phyloP scores from a whole-genome alignment of 2,113 vertebrate species.

The Forbesichthys papilliferus region DNA sequence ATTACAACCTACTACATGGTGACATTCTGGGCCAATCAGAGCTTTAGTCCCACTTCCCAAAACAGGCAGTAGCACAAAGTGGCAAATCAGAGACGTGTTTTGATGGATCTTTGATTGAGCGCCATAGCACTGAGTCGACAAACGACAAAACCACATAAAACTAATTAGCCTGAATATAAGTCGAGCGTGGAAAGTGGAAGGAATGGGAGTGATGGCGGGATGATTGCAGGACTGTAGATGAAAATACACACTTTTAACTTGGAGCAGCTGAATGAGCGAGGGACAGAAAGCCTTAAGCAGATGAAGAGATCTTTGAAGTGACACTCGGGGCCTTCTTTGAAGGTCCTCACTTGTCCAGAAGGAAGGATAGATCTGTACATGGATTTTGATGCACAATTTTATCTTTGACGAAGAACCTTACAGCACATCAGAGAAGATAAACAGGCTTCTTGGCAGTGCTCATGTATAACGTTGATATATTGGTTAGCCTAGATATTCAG shows the following conservation, averaged over 20 bases:
- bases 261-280: constrained; percentile 28
- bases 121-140: constrained; percentile 40
- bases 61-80: constrained; percentile 12
- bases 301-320: constrained; percentile 67
- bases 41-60: not conserved
- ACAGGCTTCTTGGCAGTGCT: constrained; percentile 3
- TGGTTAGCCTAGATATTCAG: not conserved
- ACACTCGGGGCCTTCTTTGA: constrained; percentile 59
- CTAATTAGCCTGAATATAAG: constrained; percentile 41
- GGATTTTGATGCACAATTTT: constrained; percentile 45
- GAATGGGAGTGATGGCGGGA: constrained; percentile 11
- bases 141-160: constrained; percentile 24
- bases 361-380: constrained; percentile 27
- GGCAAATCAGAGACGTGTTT: constrained; percentile 24
- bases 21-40: constrained; percentile 10
- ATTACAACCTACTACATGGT: not conserved
- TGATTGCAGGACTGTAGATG: constrained; percentile 47
- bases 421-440: constrained; percentile 10
- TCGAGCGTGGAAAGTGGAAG: constrained; percentile 21
- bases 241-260: constrained; percentile 57
- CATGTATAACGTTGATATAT: not conserved
- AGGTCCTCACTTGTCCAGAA: constrained; percentile 54
- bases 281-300: constrained; percentile 51
- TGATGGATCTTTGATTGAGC: constrained; percentile 55
- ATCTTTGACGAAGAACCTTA: constrained; percentile 48